Percentiles rank a stretch among this genome's conserved stretches.
These are phyloP conservation scores for Anniella stebbinsi DNA, from an alignment of 2,797 vertebrate species.

Conservation along the genomic window DNA sequence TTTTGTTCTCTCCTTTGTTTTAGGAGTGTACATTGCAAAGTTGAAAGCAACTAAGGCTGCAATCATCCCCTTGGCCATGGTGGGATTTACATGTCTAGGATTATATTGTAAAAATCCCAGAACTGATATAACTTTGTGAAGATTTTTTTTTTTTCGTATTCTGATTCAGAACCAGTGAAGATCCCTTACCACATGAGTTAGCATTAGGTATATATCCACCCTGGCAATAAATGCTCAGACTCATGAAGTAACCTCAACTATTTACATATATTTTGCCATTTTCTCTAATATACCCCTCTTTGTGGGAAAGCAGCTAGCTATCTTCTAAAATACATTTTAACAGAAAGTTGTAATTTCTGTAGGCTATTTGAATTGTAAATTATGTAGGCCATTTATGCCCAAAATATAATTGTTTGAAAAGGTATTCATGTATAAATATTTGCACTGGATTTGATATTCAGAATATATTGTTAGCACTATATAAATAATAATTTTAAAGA, in stretches of 20 bases:
- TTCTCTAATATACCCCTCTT: background rate
- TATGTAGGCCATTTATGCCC: background rate
- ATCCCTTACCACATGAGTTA: background rate
- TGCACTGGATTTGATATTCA: background rate
- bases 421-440: background rate
- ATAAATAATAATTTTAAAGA: background rate
- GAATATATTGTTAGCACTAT: background rate
- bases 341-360: background rate
- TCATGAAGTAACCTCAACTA: background rate
- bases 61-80: no score
- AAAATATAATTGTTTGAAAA: background rate
- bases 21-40: background rate
- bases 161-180: background rate
- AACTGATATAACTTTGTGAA: background rate
- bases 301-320: background rate
- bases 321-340: background rate
- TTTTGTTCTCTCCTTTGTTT: background rate
- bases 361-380: background rate
- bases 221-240: background rate
- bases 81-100: background rate
- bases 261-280: background rate
- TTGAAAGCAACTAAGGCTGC: background rate
- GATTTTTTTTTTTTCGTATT: background rate
- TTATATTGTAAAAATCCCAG: background rate
- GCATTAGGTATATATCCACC: background rate